Evolutionary conservation across 2,888 invertebrate genomes (phyloP).

Genomic region (Hipparchia sbordonii): DNA sequence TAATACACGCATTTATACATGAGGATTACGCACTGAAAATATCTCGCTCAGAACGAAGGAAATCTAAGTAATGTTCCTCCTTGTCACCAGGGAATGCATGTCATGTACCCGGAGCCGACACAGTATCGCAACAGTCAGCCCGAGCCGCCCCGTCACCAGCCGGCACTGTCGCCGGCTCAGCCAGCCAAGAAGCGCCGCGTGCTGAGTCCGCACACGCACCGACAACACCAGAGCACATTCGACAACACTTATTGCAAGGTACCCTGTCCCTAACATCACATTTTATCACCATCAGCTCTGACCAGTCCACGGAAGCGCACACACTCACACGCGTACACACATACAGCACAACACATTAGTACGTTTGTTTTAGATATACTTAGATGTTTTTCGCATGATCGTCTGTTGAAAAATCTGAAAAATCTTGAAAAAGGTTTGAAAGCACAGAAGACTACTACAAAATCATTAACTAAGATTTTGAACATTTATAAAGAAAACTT

Average conservation of each 20-base stretch:
- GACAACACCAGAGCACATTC: conserved; percentile 48
- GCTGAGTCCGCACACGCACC: conserved; percentile 60
- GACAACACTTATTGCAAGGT: conserved; percentile 74
- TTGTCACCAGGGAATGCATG: conserved; percentile 88
- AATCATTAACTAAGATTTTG: too few relatives aligned
- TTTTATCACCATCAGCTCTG: too few relatives aligned
- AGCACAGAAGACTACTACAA: background rate
- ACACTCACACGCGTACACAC: too few relatives aligned
- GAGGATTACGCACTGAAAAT: too few relatives aligned
- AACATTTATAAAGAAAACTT: too few relatives aligned
- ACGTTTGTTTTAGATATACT: too few relatives aligned
- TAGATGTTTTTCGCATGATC: too few relatives aligned
- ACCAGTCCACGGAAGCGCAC: too few relatives aligned
- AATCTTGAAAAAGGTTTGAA: background rate
- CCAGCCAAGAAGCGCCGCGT: conserved; percentile 74
- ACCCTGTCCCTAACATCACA: conserved; percentile 4
- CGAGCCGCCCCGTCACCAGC: conserved; percentile 64
- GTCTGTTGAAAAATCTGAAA: too few relatives aligned
- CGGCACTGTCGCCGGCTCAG: conserved; percentile 71
- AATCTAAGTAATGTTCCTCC: background rate
- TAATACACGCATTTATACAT: too few relatives aligned
- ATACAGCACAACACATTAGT: too few relatives aligned
- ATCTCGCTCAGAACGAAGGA: too few relatives aligned
- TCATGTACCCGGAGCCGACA: conserved; percentile 89
- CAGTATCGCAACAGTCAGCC: conserved; percentile 77